Evolutionary conservation across 35 echinoderm and acorn worm species (phyloP).

Genomic region (Ptychodera flava): DNA sequence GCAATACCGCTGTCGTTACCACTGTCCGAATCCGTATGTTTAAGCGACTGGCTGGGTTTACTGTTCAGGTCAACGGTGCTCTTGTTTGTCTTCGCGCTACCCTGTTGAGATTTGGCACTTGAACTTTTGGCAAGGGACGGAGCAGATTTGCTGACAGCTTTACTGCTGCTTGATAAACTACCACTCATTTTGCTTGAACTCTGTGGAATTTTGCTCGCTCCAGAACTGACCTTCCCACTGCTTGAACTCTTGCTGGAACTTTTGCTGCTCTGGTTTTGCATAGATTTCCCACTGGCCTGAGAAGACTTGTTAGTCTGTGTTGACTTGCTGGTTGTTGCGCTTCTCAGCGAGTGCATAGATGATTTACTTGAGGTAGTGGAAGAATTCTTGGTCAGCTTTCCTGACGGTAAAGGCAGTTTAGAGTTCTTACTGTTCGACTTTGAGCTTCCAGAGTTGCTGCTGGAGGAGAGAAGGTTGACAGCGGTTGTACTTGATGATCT

Average conservation of each 20-base stretch:
- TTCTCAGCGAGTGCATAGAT: background rate
- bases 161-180: slow-evolving; percentile 37
- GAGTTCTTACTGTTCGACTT: slow-evolving; percentile 1
- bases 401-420: background rate
- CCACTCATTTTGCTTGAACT: slow-evolving; percentile 21
- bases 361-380: background rate
- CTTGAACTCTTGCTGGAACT: slow-evolving; percentile 58
- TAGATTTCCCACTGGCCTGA: background rate
- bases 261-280: background rate
- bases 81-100: background rate
- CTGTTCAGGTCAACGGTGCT: background rate
- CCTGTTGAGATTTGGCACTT: background rate
- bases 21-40: slow-evolving; percentile 51
- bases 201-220: slow-evolving; percentile 61
- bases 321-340: background rate
- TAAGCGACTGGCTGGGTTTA: background rate
- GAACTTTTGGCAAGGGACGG: slow-evolving; percentile 44
- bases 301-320: background rate
- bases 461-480: background rate
- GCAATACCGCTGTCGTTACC: slow-evolving; percentile 98
- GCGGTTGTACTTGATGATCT: background rate
- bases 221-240: background rate
- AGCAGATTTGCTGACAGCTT: slow-evolving; percentile 80
- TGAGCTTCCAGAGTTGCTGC: background rate
- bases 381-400: background rate